Evolutionary conservation across 1,140 invertebrate species (phyloP).

Genomic region (Euwallacea fornicatus): DNA sequence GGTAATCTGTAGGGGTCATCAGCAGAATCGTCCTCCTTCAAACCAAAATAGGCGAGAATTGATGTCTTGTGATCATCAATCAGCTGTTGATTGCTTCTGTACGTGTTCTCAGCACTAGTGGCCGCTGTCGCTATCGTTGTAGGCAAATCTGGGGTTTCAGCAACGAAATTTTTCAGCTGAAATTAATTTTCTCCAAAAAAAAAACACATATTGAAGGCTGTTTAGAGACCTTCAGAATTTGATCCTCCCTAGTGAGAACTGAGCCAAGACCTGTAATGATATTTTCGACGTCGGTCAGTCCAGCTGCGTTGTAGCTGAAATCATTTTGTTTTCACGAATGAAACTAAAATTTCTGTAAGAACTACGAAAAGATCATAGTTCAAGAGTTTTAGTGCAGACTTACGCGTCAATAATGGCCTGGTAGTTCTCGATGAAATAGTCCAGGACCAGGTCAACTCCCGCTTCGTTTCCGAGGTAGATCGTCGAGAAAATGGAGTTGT

Average conservation of each 20-base stretch:
- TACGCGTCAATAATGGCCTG: slow-evolving; percentile 15
- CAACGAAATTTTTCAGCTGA: neutral
- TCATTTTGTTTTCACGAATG: neutral
- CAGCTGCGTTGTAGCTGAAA: slow-evolving; percentile 5
- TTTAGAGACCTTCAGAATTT: slow-evolving; percentile 5
- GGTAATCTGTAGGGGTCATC: slow-evolving; percentile 10
- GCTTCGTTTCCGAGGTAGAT: slow-evolving; percentile 52
- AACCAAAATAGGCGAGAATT: neutral
- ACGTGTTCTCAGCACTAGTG: neutral
- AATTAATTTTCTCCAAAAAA: neutral
- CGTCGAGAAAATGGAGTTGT: slow-evolving; percentile 50
- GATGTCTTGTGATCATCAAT: neutral
- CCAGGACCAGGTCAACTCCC: slow-evolving; percentile 55
- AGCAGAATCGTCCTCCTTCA: neutral
- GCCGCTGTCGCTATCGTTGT: neutral
- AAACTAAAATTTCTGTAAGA: no score
- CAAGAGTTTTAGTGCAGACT: neutral
- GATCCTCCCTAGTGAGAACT: slow-evolving; percentile 1
- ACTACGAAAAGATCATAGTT: neutral
- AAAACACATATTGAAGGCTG: neutral
- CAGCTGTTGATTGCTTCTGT: slow-evolving; percentile 3
- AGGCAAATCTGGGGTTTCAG: neutral
- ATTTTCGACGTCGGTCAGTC: neutral
- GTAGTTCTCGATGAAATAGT: slow-evolving; percentile 52
- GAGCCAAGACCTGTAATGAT: slow-evolving; percentile 3